These are phyloP conservation scores for Tetanocera ferruginea DNA, from an alignment of 2,888 invertebrate species.

Conservation along the genomic window DNA sequence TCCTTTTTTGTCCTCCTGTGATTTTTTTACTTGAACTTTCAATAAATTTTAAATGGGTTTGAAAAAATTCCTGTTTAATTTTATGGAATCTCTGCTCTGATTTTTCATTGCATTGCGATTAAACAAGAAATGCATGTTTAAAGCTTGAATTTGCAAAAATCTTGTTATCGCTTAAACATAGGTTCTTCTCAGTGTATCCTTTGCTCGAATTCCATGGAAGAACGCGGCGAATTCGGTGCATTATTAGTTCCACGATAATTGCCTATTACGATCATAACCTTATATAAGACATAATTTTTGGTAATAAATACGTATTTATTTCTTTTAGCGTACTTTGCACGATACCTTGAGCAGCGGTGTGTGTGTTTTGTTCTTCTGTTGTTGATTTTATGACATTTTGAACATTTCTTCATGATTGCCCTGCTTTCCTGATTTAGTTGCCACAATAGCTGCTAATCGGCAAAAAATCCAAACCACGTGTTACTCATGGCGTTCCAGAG, in stretches of 20 bases:
- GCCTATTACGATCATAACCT: constrained; percentile 47
- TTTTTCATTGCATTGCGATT: too few relatives aligned
- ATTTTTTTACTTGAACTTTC: too few relatives aligned
- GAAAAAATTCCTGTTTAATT: too few relatives aligned
- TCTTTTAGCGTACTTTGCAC: constrained; percentile 31
- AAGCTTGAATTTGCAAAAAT: background rate
- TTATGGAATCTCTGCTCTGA: too few relatives aligned
- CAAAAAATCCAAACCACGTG: constrained; percentile 5
- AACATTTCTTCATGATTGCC: background rate
- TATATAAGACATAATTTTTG: constrained; percentile 51
- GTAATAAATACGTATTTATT: constrained; percentile 44
- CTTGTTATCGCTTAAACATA: too few relatives aligned
- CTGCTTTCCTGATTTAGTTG: background rate
- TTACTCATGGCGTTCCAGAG: background rate
- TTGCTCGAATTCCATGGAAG: constrained; percentile 15
- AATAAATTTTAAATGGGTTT: too few relatives aligned
- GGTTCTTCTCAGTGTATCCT: background rate
- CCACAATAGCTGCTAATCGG: too few relatives aligned
- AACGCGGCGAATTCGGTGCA: constrained; percentile 40
- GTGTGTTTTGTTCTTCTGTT: background rate
- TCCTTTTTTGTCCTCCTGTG: too few relatives aligned
- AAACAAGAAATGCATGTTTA: background rate
- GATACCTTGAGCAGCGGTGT: too few relatives aligned
- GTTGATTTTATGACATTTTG: background rate
- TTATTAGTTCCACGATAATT: constrained; percentile 52